Evolutionary conservation across 2,113 vertebrate genomes (phyloP), one percentile per base, ranked within the genome.

Genomic region (Rhipidura dahli): DNA sequence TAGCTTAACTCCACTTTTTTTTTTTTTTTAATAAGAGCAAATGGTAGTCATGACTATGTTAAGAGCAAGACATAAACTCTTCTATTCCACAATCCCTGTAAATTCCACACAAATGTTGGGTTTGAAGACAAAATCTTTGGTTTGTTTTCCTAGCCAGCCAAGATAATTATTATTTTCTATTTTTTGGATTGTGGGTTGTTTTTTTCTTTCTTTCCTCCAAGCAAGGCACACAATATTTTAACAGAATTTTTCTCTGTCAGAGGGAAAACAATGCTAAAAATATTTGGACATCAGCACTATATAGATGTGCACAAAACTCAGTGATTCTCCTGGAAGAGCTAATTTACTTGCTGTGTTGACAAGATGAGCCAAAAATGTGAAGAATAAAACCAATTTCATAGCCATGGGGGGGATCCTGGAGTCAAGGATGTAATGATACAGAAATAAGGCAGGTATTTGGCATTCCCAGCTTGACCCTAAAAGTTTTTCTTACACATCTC

Each of bases 401-500:
- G 64, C 45, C 45, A 70, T 54, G 40, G 24, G 17, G 12, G 8
- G 10, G 20, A 47, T 95, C 90, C 75, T 92, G 45, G 83, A 93
- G 42, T 81, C 8, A 14, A 61, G 27, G 37, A 70, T 75, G 50
- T 50, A 92, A 91, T 4, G 28, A 94, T 20, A 66, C n/a, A 88
- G 77, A 94, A 78, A 89, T 53, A 75, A 87, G 39, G 69, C 35
- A 59, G 61, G 35, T 49, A 70, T 90, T 97, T 93, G 85, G 26
- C 61, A 90, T 94, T 94, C 57, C 49, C 87, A 93, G 44, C 61
- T 45, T 93, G 70, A 88, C 51, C 27, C 30, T 68, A 39, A 20
- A 94, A 94, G 45, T 75, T 97, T 89, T 73, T 92, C 44, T 89
- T 97, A 53, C 20, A 93, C 17, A 89, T 57, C 44, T 95, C 56